Percentiles rank a stretch among this genome's conserved stretches.
Evolutionary conservation across 2,113 vertebrate genomes (phyloP).

Genomic region (Cavia porcellus): DNA sequence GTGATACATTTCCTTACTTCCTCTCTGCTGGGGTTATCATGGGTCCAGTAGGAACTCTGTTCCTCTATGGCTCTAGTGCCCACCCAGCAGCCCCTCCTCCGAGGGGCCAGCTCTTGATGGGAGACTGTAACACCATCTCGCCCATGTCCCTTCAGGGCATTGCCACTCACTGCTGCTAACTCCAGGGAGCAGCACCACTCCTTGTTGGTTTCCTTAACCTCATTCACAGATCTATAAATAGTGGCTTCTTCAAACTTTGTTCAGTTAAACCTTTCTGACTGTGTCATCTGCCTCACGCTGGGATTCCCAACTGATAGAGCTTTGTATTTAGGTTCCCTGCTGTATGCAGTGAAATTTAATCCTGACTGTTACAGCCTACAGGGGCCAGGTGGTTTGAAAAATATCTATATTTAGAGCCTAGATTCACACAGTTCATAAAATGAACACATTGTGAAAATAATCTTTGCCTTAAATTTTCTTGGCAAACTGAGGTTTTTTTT

Average conservation of each 20-base stretch:
- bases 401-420: constrained; percentile 44
- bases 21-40: neutral
- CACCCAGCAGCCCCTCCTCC: neutral
- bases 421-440: constrained; percentile 64
- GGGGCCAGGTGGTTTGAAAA: constrained; percentile 32
- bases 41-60: neutral
- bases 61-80: neutral
- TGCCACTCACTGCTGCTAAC: neutral
- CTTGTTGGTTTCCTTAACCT: neutral
- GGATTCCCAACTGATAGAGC: neutral
- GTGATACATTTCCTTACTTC: neutral
- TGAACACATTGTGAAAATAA: neutral
- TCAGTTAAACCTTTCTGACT: neutral
- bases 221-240: constrained; percentile 8
- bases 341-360: constrained; percentile 47
- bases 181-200: too few relatives aligned
- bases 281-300: constrained; percentile 16
- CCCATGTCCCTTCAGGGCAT: neutral
- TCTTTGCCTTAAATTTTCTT: constrained; percentile 53
- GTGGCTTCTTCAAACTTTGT: neutral
- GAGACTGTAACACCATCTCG: neutral
- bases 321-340: constrained; percentile 2
- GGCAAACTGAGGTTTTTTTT: constrained; percentile 23
- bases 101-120: neutral
- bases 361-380: neutral